phyloP scores from a whole-genome alignment of 2,797 vertebrate genomes.

The Sphenodon punctatus region DNA sequence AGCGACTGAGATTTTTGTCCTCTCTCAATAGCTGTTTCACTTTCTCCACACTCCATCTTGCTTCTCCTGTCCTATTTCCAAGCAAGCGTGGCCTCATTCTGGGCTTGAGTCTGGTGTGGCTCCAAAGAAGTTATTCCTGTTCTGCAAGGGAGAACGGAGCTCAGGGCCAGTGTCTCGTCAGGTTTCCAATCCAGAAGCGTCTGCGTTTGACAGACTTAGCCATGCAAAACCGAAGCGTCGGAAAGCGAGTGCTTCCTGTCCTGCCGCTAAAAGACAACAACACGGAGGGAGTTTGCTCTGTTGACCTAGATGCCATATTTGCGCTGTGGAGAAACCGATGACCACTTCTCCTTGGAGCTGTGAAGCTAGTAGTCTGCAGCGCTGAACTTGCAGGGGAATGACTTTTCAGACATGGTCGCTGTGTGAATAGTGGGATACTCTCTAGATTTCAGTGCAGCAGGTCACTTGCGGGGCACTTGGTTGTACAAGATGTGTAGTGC shows the following conservation, averaged over 20 bases:
- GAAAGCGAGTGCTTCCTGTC: not conserved
- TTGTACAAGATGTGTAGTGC: not conserved
- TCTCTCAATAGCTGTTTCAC: constrained; percentile 6
- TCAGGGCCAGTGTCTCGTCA: not conserved
- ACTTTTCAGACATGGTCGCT: not conserved
- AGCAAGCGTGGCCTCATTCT: not conserved
- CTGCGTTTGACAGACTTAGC: too few species aligned
- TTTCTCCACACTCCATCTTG: not conserved
- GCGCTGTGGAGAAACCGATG: not conserved
- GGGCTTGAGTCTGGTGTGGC: not conserved
- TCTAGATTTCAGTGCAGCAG: not conserved
- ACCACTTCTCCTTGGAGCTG: not conserved
- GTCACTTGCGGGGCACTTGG: not conserved
- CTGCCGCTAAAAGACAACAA: not conserved
- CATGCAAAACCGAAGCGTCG: too few species aligned
- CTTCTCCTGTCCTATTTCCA: not conserved
- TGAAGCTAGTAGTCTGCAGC: not conserved
- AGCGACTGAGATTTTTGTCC: constrained; percentile 13
- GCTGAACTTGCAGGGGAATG: not conserved
- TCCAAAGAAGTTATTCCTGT: not conserved
- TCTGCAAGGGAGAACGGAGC: not conserved
- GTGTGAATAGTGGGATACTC: not conserved
- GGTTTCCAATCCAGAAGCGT: too few species aligned
- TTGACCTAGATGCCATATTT: not conserved
- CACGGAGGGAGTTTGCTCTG: not conserved